These are phyloP conservation scores for Silurus lanzhouensis DNA, from an alignment of 2,797 vertebrate genomes.

Conservation along the genomic window DNA sequence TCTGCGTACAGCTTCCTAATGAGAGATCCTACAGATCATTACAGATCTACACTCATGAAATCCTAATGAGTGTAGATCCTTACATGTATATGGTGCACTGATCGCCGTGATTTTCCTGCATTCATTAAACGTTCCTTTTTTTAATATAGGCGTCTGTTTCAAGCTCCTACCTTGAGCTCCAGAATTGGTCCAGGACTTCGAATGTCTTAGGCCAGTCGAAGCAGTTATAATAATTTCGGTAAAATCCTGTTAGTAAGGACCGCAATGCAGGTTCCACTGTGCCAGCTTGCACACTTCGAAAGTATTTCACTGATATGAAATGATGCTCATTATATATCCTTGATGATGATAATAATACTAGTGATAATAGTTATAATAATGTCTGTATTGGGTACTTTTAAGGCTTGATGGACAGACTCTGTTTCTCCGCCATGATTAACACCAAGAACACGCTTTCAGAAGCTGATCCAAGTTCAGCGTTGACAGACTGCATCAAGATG, in stretches of 20 bases:
- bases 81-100: neutral
- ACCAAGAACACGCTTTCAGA: neutral
- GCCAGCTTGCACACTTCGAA: neutral
- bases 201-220: neutral
- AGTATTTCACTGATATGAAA: conserved; percentile 5
- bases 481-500: conserved; percentile 5
- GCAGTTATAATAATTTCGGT: neutral
- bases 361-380: neutral
- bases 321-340: neutral
- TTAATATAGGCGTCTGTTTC: neutral
- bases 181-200: neutral
- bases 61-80: neutral
- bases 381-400: neutral
- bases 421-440: neutral
- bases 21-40: neutral
- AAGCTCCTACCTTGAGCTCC: neutral
- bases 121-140: neutral
- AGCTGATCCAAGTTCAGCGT: neutral
- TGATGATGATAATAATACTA: neutral
- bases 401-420: neutral
- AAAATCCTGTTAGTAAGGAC: neutral
- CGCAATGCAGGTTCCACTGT: neutral
- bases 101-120: neutral
- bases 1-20: neutral
- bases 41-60: too few relatives aligned